A percentile compares a stretch with the other conserved stretches of the same genome.
phyloP scores from a whole-genome alignment of 2,888 invertebrate species.

The Archips crataeganus region DNA sequence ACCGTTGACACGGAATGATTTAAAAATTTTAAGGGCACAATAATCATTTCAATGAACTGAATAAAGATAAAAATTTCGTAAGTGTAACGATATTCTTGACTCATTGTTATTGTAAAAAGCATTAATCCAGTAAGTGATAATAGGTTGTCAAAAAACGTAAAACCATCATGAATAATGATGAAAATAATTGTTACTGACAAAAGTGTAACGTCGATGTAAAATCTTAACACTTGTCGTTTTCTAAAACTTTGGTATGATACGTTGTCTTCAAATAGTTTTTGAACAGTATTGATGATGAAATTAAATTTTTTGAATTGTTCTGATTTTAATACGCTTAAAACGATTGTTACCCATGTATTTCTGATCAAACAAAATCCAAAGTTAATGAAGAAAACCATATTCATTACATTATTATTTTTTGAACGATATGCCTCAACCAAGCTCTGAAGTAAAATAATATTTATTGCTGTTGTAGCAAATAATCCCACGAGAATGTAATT shows the following conservation, averaged over 20 bases:
- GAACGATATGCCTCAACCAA: not conserved
- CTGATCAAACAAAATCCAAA: not conserved
- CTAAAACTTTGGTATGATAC: not conserved
- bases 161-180: not conserved
- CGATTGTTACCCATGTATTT: not conserved
- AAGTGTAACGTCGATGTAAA: not conserved
- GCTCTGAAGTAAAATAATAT: too few species aligned
- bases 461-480: too few species aligned
- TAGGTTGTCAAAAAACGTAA: too few species aligned
- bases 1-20: not conserved
- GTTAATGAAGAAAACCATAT: not conserved
- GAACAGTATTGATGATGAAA: not conserved
- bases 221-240: not conserved
- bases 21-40: not conserved
- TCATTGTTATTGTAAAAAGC: too few species aligned
- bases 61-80: not conserved
- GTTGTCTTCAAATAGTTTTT: not conserved
- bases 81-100: not conserved
- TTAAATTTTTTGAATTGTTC: not conserved
- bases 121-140: too few species aligned
- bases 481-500: too few species aligned
- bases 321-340: not conserved
- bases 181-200: not conserved
- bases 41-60: not conserved
- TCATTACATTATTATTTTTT: too few species aligned